Evolutionary conservation across 2,113 vertebrate species (phyloP).

Genomic region (Misgurnus mizolepis): DNA sequence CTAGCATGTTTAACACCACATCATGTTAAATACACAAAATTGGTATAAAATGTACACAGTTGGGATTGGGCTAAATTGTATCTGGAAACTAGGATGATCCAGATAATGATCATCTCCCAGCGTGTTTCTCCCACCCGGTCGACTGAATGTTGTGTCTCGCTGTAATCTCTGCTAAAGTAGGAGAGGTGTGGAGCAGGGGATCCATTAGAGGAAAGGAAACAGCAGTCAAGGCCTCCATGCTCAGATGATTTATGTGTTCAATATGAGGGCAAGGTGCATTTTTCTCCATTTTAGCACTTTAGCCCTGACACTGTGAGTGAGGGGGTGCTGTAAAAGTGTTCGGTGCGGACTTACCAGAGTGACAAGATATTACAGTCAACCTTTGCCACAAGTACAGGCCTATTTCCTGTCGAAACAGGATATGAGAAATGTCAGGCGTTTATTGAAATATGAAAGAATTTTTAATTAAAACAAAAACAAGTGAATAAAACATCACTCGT

Average conservation of each 20-base stretch:
- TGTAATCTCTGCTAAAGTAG: constrained; percentile 28
- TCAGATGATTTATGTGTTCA: constrained; percentile 62
- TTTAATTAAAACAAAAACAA: neutral
- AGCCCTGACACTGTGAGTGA: constrained; percentile 34
- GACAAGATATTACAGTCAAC: constrained; percentile 1
- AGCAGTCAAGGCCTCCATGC: constrained; percentile 42
- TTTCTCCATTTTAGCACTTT: constrained; percentile 56
- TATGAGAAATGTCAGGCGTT: neutral
- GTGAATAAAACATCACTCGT: neutral
- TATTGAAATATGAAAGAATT: neutral
- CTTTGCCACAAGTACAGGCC: neutral
- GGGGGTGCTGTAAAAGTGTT: constrained; percentile 4
- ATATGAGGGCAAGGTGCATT: constrained; percentile 54
- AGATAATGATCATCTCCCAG: constrained; percentile 48
- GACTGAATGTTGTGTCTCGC: constrained; percentile 26
- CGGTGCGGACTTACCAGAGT: neutral
- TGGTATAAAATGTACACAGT: no score
- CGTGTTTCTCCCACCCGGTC: constrained; percentile 22
- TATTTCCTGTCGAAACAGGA: constrained; percentile 8
- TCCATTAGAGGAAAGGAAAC: constrained; percentile 50
- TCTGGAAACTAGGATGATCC: constrained; percentile 32
- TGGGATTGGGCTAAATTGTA: constrained; percentile 6
- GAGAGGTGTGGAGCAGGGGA: constrained; percentile 39
- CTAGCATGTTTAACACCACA: neutral
- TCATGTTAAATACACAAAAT: neutral